A percentile compares a stretch with the other conserved stretches of the same genome.
phyloP scores from a whole-genome alignment of 1,140 invertebrate species.

The Homalodisca vitripennis region DNA sequence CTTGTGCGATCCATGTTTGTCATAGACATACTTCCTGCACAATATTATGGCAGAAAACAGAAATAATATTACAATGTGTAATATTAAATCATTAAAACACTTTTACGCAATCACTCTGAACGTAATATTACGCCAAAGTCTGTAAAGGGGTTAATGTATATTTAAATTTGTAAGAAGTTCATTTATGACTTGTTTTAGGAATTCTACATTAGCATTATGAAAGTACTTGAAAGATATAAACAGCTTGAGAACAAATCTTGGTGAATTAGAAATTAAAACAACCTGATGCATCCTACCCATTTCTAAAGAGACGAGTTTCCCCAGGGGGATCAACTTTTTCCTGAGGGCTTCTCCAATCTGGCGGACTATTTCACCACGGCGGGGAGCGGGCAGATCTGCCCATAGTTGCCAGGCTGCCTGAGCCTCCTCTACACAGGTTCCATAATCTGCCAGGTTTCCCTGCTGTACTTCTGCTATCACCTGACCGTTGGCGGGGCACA shows the following conservation, averaged over 20 bases:
- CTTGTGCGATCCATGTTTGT: too few relatives aligned
- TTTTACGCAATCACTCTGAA: too few relatives aligned
- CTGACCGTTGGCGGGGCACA: conserved; percentile 81
- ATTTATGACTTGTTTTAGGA: background rate
- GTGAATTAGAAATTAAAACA: background rate
- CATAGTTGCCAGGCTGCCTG: conserved; percentile 78
- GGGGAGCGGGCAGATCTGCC: conserved; percentile 82
- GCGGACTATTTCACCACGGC: conserved; percentile 90
- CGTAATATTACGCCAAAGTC: too few relatives aligned
- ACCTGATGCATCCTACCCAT: conserved; percentile 63
- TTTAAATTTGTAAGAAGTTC: background rate
- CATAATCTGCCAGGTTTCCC: conserved; percentile 74
- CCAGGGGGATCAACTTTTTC: conserved; percentile 81
- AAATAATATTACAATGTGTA: too few relatives aligned
- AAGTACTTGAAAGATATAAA: background rate
- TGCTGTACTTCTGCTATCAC: conserved; percentile 85
- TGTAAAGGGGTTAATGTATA: background rate
- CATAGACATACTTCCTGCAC: too few relatives aligned
- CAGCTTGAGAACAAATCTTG: background rate
- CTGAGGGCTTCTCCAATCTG: conserved; percentile 94
- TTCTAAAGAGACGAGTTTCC: conserved; percentile 88
- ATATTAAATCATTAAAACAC: too few relatives aligned
- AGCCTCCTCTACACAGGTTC: conserved; percentile 68
- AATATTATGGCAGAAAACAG: too few relatives aligned
- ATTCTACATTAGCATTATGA: too few relatives aligned